Evolutionary conservation across 1,140 invertebrate genomes (phyloP).

Genomic region (Drosophila burlai): DNA sequence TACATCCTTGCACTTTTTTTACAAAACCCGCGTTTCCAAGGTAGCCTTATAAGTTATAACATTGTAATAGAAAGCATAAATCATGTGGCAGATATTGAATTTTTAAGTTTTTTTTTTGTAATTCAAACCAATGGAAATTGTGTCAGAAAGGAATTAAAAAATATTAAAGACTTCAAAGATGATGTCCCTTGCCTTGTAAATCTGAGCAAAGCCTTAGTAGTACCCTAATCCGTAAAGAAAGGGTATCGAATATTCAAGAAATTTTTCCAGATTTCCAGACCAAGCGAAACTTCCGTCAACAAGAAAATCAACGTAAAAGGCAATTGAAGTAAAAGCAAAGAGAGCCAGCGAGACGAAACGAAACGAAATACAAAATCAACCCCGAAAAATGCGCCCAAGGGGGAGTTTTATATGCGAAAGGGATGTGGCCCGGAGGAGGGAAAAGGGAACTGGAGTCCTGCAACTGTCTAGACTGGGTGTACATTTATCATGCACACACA

Average conservation of each 20-base stretch:
- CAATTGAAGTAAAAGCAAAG: conserved; percentile 60
- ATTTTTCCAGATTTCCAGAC: conserved; percentile 58
- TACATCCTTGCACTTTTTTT: conserved; percentile 10
- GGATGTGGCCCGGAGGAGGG: conserved; percentile 2
- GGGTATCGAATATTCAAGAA: conserved; percentile 17
- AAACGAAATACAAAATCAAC: conserved; percentile 66
- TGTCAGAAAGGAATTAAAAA: not conserved
- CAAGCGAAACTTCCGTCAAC: conserved; percentile 68
- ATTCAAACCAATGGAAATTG: not conserved
- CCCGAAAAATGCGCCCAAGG: conserved; percentile 64
- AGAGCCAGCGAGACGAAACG: conserved; percentile 42
- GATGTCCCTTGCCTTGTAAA: not conserved
- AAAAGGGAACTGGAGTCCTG: conserved; percentile 38
- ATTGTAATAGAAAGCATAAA: not conserved
- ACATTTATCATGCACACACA: conserved; percentile 60
- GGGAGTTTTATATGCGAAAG: conserved; percentile 32
- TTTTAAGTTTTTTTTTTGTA: not conserved
- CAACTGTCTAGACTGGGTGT: conserved; percentile 78
- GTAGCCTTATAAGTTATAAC: not conserved
- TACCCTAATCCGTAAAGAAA: not conserved
- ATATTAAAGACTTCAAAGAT: not conserved
- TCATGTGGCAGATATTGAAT: conserved; percentile 1
- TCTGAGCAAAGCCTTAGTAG: not conserved
- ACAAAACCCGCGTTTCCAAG: conserved; percentile 7
- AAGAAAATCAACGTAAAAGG: conserved; percentile 59